These are phyloP conservation scores for Pica pica DNA, from an alignment of 2,113 vertebrate genomes.

Conservation along the genomic window DNA sequence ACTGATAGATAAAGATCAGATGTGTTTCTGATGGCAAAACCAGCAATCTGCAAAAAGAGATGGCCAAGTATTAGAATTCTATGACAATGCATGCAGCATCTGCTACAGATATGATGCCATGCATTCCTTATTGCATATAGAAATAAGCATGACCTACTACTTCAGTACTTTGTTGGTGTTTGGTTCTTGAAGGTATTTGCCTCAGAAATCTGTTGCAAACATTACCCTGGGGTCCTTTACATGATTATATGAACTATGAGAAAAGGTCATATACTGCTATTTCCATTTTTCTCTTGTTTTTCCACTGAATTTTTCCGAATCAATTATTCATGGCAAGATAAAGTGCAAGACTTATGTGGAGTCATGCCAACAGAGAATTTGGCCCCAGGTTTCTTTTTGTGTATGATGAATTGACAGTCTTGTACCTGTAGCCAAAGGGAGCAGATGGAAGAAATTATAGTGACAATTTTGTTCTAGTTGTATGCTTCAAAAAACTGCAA, in stretches of 20 bases:
- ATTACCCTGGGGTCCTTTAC: background rate
- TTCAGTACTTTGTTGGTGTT: background rate
- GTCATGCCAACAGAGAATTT: slow-evolving; percentile 1
- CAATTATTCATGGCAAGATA: background rate
- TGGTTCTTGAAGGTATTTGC: background rate
- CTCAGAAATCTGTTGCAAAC: background rate
- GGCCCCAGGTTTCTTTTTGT: background rate
- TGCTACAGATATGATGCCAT: background rate
- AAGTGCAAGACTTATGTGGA: background rate
- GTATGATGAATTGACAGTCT: slow-evolving; percentile 12
- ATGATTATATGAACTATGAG: background rate
- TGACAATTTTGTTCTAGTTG: background rate
- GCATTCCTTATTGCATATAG: background rate
- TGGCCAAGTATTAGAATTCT: background rate
- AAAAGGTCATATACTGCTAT: background rate
- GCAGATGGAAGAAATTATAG: slow-evolving; percentile 34
- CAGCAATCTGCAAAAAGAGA: background rate
- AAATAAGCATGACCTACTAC: background rate
- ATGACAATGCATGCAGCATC: background rate
- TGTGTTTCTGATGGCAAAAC: background rate
- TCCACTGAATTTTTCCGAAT: background rate
- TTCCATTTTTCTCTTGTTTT: background rate
- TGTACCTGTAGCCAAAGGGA: slow-evolving; percentile 21
- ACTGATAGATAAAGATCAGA: background rate
- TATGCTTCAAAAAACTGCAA: background rate